Base-by-base conservation (phyloP, 1,140 invertebrate genomes). In the Dysdera silvatica region DNA sequence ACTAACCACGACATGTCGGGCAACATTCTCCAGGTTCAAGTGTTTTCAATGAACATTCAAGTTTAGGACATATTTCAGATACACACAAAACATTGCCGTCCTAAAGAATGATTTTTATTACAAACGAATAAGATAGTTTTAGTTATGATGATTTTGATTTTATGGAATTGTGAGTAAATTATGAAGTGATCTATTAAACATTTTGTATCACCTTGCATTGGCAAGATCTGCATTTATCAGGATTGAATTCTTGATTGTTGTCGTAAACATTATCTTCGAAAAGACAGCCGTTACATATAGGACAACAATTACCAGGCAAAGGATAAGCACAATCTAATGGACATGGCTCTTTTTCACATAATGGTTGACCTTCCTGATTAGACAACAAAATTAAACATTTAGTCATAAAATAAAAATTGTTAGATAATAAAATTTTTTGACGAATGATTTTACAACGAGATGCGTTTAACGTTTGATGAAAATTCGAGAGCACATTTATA, bases 1-100 rank as follows among this genome's bases (percentile, higher is more conserved):
- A 23, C 20, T 71, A 41, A 66, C 65, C 65, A 57, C 59, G 26
- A 14, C 65, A 66, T 35, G 37, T 49, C 52, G 61, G 58, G 32
- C 65, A 66, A 24, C 65, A 66, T 31, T 61, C n/a, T 5, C 58
- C 65, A n/a, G 58, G 58, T 16, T 49, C 10, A 3, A 47, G 35
- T 16, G 52, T 45, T 28, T 24, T 54, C n/a, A 61, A 35, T 3
- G 31, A 31, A 26, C 65, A 66, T 4, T 24, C 52, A 16, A 66
- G 10, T 37, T 49, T 23, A 2, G 59, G 53, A 40, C 65, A 66
- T 14, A 43, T 8, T 61, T 66, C 65, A 18, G 53, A 47, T 16
- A 53, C 29, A 28, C 65, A 66, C 10, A 35, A 12, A 10, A 66
- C 52, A 48, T 66, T 66, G 32, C 65, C 65, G 45, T 66, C 52